phyloP scores from a whole-genome alignment of 2,888 invertebrate species.

The Cetonia aurata region DNA sequence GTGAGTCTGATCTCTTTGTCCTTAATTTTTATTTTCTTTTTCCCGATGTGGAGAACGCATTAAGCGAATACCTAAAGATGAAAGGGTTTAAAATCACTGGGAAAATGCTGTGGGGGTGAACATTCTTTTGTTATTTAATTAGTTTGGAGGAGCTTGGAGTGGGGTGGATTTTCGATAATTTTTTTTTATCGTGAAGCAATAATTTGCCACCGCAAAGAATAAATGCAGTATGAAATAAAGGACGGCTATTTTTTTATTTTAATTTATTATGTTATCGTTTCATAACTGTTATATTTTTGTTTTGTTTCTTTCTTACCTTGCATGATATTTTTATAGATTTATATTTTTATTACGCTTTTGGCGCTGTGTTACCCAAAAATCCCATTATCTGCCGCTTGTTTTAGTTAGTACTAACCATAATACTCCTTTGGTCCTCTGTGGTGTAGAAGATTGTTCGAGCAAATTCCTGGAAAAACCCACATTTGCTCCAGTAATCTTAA shows the following conservation, averaged over 20 bases:
- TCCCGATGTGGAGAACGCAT: too few relatives aligned
- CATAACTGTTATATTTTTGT: constrained; percentile 2
- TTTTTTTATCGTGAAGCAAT: neutral
- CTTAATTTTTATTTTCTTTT: neutral
- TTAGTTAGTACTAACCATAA: neutral
- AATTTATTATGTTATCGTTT: constrained; percentile 23
- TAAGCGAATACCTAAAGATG: neutral
- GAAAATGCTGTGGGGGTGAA: too few relatives aligned
- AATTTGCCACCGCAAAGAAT: neutral
- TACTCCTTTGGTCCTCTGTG: neutral
- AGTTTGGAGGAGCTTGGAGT: neutral
- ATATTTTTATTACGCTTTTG: constrained; percentile 46
- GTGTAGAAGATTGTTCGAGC: too few relatives aligned
- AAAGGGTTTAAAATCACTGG: too few relatives aligned
- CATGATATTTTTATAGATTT: constrained; percentile 26
- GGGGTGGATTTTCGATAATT: neutral
- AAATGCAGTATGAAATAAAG: neutral
- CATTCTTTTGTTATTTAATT: constrained; percentile 2
- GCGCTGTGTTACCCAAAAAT: constrained; percentile 41
- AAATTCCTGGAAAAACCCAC: too few relatives aligned
- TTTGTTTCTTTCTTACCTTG: constrained; percentile 33
- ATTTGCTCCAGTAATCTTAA: too few relatives aligned
- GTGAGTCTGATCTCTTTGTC: neutral
- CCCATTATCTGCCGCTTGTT: constrained; percentile 44
- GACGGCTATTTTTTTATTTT: constrained; percentile 26